These are phyloP conservation scores for Pipistrellus pygmaeus DNA, from an alignment of 2,797 vertebrate genomes.

Conservation along the genomic window DNA sequence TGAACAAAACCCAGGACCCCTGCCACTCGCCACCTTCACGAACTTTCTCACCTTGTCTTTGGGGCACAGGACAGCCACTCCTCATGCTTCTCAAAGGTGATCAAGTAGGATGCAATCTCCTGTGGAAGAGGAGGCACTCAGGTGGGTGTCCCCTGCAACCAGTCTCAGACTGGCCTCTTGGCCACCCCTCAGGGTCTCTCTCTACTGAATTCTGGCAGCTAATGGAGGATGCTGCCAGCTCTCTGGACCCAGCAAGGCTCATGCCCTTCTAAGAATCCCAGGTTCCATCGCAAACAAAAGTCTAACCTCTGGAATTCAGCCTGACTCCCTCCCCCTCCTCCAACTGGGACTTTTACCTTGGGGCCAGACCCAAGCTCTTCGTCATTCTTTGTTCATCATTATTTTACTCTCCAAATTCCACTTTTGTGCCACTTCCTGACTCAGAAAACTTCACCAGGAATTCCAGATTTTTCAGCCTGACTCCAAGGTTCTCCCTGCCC, in stretches of 20 bases:
- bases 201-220: neutral
- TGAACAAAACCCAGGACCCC: neutral
- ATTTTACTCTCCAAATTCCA: constrained; percentile 2
- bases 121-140: constrained; percentile 74
- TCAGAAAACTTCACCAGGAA: constrained; percentile 21
- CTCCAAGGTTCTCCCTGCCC: neutral
- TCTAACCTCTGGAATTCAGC: neutral
- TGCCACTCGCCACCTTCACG: neutral
- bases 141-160: neutral
- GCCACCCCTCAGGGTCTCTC: neutral
- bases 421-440: neutral
- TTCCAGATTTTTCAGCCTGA: constrained; percentile 23
- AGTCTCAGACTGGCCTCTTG: neutral
- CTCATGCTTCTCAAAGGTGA: constrained; percentile 93
- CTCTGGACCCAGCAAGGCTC: neutral
- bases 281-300: neutral
- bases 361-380: neutral
- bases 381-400: neutral
- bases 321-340: neutral
- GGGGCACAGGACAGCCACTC: constrained; percentile 93
- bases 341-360: neutral
- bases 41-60: constrained; percentile 90
- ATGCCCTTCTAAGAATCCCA: neutral
- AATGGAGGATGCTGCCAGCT: neutral
- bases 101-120: constrained; percentile 95